These are phyloP conservation scores for Amphipoea lucens DNA, from an alignment of 2,888 invertebrate genomes.

Conservation along the genomic window DNA sequence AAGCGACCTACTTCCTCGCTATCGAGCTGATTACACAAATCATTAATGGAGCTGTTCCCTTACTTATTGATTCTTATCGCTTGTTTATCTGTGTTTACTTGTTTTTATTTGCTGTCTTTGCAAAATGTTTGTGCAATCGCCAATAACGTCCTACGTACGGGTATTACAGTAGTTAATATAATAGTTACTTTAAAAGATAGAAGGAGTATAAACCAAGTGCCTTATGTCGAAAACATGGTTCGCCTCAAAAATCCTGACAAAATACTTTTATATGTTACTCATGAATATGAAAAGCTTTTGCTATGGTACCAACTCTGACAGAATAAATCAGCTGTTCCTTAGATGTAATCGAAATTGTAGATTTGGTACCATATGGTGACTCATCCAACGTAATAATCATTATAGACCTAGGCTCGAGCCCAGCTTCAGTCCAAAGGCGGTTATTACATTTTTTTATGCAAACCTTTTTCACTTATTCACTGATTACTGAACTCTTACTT, in stretches of 20 bases:
- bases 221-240: background rate
- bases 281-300: background rate
- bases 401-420: constrained; percentile 22
- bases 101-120: constrained; percentile 19
- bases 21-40: constrained; percentile 55
- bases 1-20: constrained; percentile 52
- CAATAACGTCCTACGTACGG: background rate
- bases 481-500: background rate
- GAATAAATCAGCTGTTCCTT: background rate
- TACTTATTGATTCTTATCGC: constrained; percentile 44
- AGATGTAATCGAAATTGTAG: background rate
- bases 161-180: constrained; percentile 1
- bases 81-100: constrained; percentile 21
- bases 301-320: background rate
- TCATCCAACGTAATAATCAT: background rate
- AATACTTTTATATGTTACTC: background rate
- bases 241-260: background rate
- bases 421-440: constrained; percentile 39
- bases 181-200: background rate
- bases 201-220: background rate
- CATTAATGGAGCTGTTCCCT: constrained; percentile 42
- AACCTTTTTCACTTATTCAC: no score
- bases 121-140: constrained; percentile 8
- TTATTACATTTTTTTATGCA: background rate
- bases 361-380: background rate